These are phyloP conservation scores for Burhinus bistriatus DNA, from an alignment of 2,113 vertebrate species.

Conservation along the genomic window DNA sequence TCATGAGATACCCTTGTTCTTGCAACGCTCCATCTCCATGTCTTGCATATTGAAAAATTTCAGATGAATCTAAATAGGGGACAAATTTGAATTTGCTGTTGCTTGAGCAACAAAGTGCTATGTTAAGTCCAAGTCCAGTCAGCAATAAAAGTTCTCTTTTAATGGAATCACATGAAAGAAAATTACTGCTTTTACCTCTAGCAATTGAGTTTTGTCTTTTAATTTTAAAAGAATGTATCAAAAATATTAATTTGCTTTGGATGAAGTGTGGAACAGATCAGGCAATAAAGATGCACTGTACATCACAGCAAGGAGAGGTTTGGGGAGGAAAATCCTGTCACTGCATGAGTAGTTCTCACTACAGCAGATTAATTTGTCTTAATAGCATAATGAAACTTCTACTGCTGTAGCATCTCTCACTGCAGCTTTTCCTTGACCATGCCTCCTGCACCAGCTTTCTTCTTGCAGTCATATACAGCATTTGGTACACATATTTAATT, in stretches of 20 bases:
- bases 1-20: background rate
- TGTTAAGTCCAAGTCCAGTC: background rate
- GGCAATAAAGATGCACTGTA: background rate
- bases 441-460: background rate
- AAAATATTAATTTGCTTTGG: background rate
- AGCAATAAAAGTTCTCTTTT: background rate
- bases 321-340: background rate
- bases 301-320: background rate
- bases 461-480: background rate
- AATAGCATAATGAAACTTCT: background rate
- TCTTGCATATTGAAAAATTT: background rate
- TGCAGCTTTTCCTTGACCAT: background rate
- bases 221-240: background rate
- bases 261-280: background rate
- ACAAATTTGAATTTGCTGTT: background rate
- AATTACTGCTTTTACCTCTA: background rate
- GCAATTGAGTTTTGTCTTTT: background rate
- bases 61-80: background rate
- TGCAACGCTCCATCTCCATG: background rate
- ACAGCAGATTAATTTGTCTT: background rate
- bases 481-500: background rate
- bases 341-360: background rate
- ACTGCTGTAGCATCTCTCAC: background rate
- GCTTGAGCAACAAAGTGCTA: background rate
- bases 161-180: background rate